phyloP scores from a whole-genome alignment of 2,888 invertebrate species.

The Amphipoea oculea region DNA sequence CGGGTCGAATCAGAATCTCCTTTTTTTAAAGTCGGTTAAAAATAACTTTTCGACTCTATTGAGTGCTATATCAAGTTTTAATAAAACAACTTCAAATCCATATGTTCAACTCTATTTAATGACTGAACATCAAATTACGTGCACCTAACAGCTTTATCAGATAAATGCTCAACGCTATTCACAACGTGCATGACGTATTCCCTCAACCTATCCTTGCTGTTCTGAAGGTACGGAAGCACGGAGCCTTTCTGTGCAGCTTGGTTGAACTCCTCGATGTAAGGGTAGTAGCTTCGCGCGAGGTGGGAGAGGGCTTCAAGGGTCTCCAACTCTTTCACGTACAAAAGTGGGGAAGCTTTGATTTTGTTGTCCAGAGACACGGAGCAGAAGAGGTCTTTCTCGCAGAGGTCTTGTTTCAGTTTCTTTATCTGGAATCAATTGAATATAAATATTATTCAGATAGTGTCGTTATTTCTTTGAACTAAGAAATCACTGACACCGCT shows the following conservation, averaged over 20 bases:
- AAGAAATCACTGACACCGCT: not conserved
- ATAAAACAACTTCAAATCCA: slow-evolving; percentile 7
- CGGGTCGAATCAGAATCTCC: too few species aligned
- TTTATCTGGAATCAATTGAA: slow-evolving; percentile 29
- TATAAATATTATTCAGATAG: not conserved
- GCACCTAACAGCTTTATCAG: slow-evolving; percentile 22
- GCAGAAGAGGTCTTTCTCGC: slow-evolving; percentile 16
- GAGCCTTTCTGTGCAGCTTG: slow-evolving; percentile 18
- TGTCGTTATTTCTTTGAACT: not conserved
- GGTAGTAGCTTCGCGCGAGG: slow-evolving; percentile 28
- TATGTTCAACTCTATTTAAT: not conserved
- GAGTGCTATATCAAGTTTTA: not conserved
- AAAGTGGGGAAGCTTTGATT: slow-evolving; percentile 5
- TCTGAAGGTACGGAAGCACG: slow-evolving; percentile 28
- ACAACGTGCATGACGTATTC: slow-evolving; percentile 37
- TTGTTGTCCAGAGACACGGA: not conserved
- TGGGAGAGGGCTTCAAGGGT: slow-evolving; percentile 31
- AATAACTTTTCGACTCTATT: not conserved
- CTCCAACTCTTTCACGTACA: slow-evolving; percentile 44
- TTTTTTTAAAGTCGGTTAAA: too few species aligned
- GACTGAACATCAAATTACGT: not conserved
- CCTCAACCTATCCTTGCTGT: slow-evolving; percentile 29
- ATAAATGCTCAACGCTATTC: slow-evolving; percentile 39
- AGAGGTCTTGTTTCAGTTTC: slow-evolving; percentile 27
- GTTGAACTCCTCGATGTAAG: slow-evolving; percentile 37